Percentiles rank a stretch among this genome's conserved stretches.
Evolutionary conservation across 53 echinoderm and acorn worm genomes (phyloP).

Genomic region (Arbacia lixula): DNA sequence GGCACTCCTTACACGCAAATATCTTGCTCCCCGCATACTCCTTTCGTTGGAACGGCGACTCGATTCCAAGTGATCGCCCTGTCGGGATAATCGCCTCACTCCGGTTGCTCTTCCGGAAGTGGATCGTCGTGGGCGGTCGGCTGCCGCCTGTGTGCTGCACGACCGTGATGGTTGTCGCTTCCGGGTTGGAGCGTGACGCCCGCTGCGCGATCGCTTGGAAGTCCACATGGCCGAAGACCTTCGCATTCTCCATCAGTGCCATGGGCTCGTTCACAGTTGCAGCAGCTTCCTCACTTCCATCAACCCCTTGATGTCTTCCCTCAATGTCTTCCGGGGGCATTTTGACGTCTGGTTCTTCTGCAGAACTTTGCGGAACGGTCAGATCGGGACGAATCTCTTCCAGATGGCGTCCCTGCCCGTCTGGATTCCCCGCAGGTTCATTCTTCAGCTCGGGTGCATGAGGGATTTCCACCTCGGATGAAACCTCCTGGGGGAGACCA

Average conservation of each 20-base stretch:
- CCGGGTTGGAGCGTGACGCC: constrained; percentile 82
- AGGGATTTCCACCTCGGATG: too few relatives aligned
- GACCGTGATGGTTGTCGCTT: constrained; percentile 87
- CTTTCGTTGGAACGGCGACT: constrained; percentile 73
- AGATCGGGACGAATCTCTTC: too few relatives aligned
- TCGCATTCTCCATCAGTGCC: background rate
- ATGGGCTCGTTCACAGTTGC: background rate
- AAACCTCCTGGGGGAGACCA: too few relatives aligned
- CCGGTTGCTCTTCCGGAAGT: constrained; percentile 85
- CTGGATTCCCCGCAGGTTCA: too few relatives aligned
- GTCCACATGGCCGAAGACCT: constrained; percentile 60
- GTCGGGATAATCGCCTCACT: constrained; percentile 96
- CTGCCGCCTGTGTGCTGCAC: constrained; percentile 73
- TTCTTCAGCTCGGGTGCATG: too few relatives aligned
- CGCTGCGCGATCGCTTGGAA: constrained; percentile 79
- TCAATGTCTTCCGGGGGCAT: background rate
- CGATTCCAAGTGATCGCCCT: constrained; percentile 84
- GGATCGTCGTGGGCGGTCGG: constrained; percentile 75
- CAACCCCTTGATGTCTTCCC: background rate
- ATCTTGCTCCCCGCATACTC: constrained; percentile 67
- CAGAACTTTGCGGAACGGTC: too few relatives aligned
- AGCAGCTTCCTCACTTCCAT: background rate
- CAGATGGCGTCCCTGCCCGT: too few relatives aligned
- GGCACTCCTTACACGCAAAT: constrained; percentile 77
- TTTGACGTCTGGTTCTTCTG: background rate